Conservation (phyloP, 2,113 vertebrate species). For the Corythornis cristatus region DNA sequence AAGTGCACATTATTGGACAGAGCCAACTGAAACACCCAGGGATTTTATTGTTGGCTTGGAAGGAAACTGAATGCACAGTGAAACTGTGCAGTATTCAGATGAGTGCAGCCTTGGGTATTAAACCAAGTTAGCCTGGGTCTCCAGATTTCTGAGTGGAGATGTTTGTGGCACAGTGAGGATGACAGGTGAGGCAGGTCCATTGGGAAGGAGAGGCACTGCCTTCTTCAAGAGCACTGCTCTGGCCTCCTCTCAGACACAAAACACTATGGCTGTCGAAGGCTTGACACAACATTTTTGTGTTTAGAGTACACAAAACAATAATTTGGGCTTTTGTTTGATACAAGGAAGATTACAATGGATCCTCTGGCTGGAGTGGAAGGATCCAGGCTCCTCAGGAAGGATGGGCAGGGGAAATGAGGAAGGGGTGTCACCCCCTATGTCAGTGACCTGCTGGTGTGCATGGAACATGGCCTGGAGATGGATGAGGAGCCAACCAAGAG, state of each 20-base stretch:
- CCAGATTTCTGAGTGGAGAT: neutral
- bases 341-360: neutral
- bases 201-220: neutral
- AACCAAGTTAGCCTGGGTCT: neutral
- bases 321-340: neutral
- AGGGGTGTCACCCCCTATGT: neutral
- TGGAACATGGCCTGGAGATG: neutral
- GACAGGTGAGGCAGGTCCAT: neutral
- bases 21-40: neutral
- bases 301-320: neutral
- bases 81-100: neutral
- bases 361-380: neutral
- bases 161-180: neutral
- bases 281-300: no score
- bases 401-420: neutral
- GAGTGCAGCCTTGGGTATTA: neutral
- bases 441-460: neutral
- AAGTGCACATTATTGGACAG: neutral
- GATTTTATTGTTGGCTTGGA: neutral
- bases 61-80: neutral
- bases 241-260: neutral
- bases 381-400: neutral
- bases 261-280: neutral
- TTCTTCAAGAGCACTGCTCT: neutral
- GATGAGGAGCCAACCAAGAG: neutral